phyloP scores from a whole-genome alignment of 2,113 vertebrate species.

The Hippocampus barbouri region DNA sequence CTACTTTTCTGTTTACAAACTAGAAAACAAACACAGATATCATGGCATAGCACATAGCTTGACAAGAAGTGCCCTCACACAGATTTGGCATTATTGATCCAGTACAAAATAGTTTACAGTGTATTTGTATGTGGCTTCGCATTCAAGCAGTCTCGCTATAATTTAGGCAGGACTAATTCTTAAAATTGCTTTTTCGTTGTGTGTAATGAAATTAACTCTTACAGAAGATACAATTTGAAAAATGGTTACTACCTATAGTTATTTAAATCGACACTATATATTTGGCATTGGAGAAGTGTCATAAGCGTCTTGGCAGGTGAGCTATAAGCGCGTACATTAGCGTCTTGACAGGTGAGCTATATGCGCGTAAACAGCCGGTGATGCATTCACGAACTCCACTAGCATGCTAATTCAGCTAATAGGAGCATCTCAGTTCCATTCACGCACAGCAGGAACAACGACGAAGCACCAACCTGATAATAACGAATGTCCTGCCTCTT shows the following conservation, averaged over 20 bases:
- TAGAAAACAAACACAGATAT: too few species aligned
- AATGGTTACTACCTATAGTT: not conserved
- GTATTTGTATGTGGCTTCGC: not conserved
- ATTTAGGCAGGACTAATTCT: not conserved
- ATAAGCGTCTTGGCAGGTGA: not conserved
- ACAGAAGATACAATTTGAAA: not conserved
- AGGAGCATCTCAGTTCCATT: conserved; percentile 13
- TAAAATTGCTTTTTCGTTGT: not conserved
- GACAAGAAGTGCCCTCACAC: not conserved
- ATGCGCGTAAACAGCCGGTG: conserved; percentile 12
- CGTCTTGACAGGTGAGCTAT: not conserved
- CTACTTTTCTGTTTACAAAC: too few species aligned
- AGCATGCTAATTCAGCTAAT: conserved; percentile 29
- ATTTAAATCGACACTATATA: not conserved
- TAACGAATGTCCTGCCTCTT: conserved; percentile 70
- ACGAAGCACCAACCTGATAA: conserved; percentile 65
- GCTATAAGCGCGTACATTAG: not conserved
- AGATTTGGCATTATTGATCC: not conserved
- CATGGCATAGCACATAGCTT: not conserved
- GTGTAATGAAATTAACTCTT: not conserved
- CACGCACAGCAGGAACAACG: conserved; percentile 19
- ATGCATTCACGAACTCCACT: not conserved
- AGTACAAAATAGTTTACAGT: not conserved
- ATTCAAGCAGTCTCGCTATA: not conserved
- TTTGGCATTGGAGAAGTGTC: not conserved